These are phyloP conservation scores for Gymnorhina tibicen DNA, from an alignment of 2,113 vertebrate genomes.

Conservation along the genomic window DNA sequence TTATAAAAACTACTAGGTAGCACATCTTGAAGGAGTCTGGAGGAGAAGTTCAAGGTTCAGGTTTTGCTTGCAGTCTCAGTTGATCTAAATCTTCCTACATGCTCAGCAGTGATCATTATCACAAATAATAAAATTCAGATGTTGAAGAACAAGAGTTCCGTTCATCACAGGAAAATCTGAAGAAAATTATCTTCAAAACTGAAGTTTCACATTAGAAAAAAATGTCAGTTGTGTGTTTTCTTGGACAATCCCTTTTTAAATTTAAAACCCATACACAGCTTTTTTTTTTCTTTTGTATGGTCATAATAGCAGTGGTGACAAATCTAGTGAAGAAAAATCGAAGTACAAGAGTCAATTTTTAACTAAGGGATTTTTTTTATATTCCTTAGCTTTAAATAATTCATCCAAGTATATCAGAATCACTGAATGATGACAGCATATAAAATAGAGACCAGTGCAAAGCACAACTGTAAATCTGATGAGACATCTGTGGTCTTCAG, in stretches of 20 bases:
- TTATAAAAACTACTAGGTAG: neutral
- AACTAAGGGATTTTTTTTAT: neutral
- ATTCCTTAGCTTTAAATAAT: neutral
- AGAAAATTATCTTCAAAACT: conserved; percentile 34
- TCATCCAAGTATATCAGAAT: neutral
- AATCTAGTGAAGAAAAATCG: neutral
- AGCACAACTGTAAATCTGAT: neutral
- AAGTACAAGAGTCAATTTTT: neutral
- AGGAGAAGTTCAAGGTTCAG: conserved; percentile 37
- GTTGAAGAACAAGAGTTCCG: conserved; percentile 8
- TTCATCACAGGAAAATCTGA: conserved; percentile 24
- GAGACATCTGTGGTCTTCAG: neutral
- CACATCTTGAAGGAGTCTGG: conserved; percentile 14
- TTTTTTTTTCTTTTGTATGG: neutral
- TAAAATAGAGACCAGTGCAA: neutral
- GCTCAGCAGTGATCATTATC: conserved; percentile 44
- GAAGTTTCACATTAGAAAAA: neutral
- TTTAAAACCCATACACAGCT: neutral
- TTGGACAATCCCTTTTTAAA: neutral
- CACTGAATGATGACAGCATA: neutral
- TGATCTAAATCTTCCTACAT: conserved; percentile 50
- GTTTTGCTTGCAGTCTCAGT: conserved; percentile 14
- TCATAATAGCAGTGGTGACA: neutral
- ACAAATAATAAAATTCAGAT: conserved; percentile 55
- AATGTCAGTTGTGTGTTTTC: neutral